Conservation (phyloP, 2,113 vertebrate genomes). For the Cavia aperea region DNA sequence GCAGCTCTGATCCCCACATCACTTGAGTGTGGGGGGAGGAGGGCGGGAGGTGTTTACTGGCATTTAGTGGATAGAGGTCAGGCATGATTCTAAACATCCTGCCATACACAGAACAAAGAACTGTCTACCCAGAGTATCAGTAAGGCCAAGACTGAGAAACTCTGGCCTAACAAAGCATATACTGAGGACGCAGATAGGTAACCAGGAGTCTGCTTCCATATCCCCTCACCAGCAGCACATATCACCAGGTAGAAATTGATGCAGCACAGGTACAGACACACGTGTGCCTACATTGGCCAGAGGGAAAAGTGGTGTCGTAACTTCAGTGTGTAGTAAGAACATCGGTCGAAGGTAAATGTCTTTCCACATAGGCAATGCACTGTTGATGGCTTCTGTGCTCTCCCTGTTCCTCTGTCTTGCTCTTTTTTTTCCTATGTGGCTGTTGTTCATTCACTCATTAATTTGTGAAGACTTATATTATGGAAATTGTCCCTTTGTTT, state of each 20-base stretch:
- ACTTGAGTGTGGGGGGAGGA: too few relatives aligned
- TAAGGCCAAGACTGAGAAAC: neutral
- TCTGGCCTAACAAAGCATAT: neutral
- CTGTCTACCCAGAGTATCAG: neutral
- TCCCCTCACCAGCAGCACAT: neutral
- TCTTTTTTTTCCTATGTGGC: neutral
- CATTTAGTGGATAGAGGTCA: neutral
- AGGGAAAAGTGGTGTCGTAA: neutral
- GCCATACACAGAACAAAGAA: neutral
- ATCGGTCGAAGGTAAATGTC: neutral
- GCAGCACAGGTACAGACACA: neutral
- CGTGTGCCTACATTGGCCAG: neutral
- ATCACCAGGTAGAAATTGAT: neutral
- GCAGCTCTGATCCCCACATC: neutral
- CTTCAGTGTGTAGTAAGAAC: neutral
- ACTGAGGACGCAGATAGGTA: neutral
- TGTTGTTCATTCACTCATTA: neutral
- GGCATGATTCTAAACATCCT: neutral
- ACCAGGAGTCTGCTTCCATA: neutral
- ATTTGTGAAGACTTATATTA: neutral
- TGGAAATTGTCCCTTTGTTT: conserved; percentile 17
- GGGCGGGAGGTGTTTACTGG: neutral
- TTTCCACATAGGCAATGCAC: neutral
- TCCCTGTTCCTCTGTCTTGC: neutral
- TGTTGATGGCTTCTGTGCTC: neutral